These are phyloP conservation scores for Clarias batrachus DNA, from an alignment of 2,113 vertebrate species.

Conservation along the genomic window DNA sequence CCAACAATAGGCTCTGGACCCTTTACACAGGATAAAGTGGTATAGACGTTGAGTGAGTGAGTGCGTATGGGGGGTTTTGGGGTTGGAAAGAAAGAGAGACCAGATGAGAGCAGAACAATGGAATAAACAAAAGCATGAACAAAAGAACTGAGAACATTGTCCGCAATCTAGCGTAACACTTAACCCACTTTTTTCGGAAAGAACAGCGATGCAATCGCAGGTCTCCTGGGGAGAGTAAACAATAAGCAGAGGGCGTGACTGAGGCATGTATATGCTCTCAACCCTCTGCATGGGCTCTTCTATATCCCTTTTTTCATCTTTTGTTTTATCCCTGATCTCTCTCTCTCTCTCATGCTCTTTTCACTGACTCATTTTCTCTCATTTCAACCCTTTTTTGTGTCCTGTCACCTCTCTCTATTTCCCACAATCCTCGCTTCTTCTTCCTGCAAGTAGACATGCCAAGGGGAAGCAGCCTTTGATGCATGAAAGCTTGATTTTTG, in stretches of 20 bases:
- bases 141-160: neutral
- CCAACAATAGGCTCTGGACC: no score
- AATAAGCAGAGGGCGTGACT: conserved; percentile 22
- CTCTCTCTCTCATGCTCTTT: neutral
- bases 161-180: conserved; percentile 57
- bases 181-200: conserved; percentile 63
- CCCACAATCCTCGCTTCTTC: neutral
- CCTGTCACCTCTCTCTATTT: neutral
- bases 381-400: neutral
- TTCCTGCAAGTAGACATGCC: conserved; percentile 6
- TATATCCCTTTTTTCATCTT: neutral
- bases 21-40: neutral
- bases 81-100: neutral
- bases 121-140: neutral
- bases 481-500: conserved; percentile 30
- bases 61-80: conserved; percentile 29
- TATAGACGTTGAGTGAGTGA: conserved; percentile 42
- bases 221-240: conserved; percentile 53
- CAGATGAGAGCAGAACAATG: neutral
- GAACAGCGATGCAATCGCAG: conserved; percentile 57
- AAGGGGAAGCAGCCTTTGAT: neutral
- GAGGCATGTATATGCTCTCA: neutral
- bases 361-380: neutral
- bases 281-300: neutral
- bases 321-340: neutral